Base-by-base conservation (phyloP, 2,113 vertebrate species). In the Salvelinus alpinus region DNA sequence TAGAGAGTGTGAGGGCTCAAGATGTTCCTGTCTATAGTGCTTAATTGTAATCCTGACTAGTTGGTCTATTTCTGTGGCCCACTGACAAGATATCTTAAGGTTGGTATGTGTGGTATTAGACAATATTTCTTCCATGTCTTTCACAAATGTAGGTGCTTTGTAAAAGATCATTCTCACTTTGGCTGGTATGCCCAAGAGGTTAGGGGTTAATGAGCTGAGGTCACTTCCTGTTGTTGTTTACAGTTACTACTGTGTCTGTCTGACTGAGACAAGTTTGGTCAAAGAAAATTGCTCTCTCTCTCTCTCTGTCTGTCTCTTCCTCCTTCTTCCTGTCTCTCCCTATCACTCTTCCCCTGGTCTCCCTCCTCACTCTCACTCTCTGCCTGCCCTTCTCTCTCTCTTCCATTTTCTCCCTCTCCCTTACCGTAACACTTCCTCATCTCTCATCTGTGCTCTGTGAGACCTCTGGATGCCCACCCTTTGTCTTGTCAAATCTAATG, bases 401-500 rank as follows among this genome's bases (percentile, higher is more conserved):
- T n/a, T 11, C 27, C 38, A 5, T 2, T 64, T 22, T 16, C 3
- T 44, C 59, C 14, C 29, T 38, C 20, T 31, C 54, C 34, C 57
- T 8, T 67, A n/a, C 68, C 78, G 75, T 14, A 70, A 73, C 9
- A 75, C 78, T 60, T 76, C 81, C 82, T 77, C 74, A 65, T 85
- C 62, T 75, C 70, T 78, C 77, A 77, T 73, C 65, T 82, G 78
- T 84, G 77, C 75, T 83, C 82, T 80, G 78, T 85, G 82, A 88
- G 84, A 87, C 71, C 84, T 83, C 57, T 34, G 77, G 81, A 70
- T 74, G 78, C 76, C 76, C 82, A 79, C 82, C 76, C 64, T 79
- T 31, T 86, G 75, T 84, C 85, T 64, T 67, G 74, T 89, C 84
- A 69, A 82, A 81, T 87, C 91, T 91, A 91, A 92, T 80, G 71